These are phyloP conservation scores for Hydractinia echinata DNA, from an alignment of 30 jellyfish, hydroid and myxozoan genomes.

Conservation along the genomic window DNA sequence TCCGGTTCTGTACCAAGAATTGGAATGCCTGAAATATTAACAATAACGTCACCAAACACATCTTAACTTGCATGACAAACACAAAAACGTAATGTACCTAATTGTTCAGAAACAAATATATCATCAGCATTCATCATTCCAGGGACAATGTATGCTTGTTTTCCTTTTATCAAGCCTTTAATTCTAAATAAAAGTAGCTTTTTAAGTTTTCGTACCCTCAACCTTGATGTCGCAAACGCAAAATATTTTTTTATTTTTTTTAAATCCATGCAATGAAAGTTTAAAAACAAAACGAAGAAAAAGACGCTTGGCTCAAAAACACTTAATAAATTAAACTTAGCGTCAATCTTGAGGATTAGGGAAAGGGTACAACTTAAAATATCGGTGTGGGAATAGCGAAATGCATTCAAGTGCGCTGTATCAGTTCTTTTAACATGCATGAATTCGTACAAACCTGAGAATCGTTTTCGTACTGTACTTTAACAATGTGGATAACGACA, in stretches of 20 bases:
- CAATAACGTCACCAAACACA: not conserved
- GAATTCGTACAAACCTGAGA: conserved; percentile 29
- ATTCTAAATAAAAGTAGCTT: conserved; percentile 22
- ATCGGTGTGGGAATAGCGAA: no score
- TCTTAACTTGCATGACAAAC: not conserved
- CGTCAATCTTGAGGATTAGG: no score
- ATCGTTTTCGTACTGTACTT: conserved; percentile 72
- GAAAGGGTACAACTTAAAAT: no score
- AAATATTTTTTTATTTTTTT: not conserved
- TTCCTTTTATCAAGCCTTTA: conserved; percentile 53
- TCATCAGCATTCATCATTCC: conserved; percentile 83
- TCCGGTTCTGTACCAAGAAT: conserved; percentile 89
- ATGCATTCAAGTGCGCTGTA: no score
- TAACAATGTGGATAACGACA: conserved; percentile 69
- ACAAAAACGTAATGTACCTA: conserved; percentile 24
- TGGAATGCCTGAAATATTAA: conserved; percentile 47
- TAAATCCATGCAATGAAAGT: not conserved
- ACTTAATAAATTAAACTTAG: no score
- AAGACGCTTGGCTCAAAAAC: no score
- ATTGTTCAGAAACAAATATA: conserved; percentile 52
- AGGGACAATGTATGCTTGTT: conserved; percentile 85
- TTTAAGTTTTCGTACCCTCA: no score
- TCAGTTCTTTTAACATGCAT: not conserved
- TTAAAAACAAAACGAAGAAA: not conserved
- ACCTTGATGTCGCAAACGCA: no score